These are phyloP conservation scores for Lacerta viridis DNA, from an alignment of 2,797 vertebrate genomes.

Conservation along the genomic window DNA sequence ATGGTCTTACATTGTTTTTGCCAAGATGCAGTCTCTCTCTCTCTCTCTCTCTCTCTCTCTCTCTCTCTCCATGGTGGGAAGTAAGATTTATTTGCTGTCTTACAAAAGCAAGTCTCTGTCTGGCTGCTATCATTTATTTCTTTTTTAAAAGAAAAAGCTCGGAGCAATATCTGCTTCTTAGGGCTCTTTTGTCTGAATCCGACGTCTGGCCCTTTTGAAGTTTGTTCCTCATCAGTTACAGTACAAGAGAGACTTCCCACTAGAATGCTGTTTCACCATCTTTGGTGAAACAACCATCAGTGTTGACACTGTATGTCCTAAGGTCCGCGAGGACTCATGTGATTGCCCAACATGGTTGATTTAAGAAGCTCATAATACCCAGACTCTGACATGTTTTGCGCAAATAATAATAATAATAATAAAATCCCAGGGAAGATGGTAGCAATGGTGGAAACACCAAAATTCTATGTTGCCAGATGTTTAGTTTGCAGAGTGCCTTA, in stretches of 20 bases:
- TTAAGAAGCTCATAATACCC: constrained; percentile 45
- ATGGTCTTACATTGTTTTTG: too few relatives aligned
- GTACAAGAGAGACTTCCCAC: constrained; percentile 14
- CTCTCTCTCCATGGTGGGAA: rapidly evolving
- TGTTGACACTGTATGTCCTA: neutral
- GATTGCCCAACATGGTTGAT: neutral
- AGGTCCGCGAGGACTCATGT: rapidly evolving
- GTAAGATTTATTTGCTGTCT: constrained; percentile 38
- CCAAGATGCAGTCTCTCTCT: neutral
- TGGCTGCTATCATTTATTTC: constrained; percentile 5
- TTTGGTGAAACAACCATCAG: constrained; percentile 3
- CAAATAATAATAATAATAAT: neutral
- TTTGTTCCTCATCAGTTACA: constrained; percentile 44
- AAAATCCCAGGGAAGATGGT: neutral
- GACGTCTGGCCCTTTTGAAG: constrained; percentile 28
- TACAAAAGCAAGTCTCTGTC: constrained; percentile 34
- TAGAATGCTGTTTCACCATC: constrained; percentile 44
- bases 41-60: neutral
- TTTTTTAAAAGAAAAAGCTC: neutral
- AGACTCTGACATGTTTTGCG: constrained; percentile 35
- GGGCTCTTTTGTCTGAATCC: constrained; percentile 39
- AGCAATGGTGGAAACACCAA: neutral
- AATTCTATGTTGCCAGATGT: neutral
- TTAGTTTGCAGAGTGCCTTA: neutral
- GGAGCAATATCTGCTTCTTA: constrained; percentile 29